A percentile compares a stretch with the other conserved stretches of the same genome.
Evolutionary conservation across 2,113 vertebrate genomes (phyloP).

Genomic region (Salvelinus fontinalis): DNA sequence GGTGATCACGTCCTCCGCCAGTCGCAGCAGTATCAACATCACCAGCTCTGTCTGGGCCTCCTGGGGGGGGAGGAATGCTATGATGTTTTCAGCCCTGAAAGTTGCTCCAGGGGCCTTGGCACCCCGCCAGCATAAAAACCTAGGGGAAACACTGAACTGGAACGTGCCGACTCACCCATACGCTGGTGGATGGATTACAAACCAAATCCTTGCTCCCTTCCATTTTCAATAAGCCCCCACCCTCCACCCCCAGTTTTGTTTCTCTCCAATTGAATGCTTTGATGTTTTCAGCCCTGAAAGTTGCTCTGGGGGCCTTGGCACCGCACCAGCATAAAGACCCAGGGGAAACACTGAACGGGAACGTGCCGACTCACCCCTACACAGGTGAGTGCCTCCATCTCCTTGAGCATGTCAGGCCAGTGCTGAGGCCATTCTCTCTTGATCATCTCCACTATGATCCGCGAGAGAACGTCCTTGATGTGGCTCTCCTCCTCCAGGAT

Average conservation of each 20-base stretch:
- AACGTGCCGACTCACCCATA: slow-evolving; percentile 79
- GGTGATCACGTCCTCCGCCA: slow-evolving; percentile 96
- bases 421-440: slow-evolving; percentile 98
- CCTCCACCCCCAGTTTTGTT: no score
- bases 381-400: slow-evolving; percentile 88
- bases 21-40: slow-evolving; percentile 92
- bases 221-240: no score
- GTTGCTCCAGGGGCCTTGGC: no score
- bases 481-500: slow-evolving; percentile 95
- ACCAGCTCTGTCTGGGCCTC: slow-evolving; percentile 96
- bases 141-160: not conserved
- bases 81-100: no score
- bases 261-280: no score
- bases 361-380: slow-evolving; percentile 80
- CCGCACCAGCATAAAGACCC: not conserved
- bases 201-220: no score
- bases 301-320: no score
- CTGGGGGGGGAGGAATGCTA: slow-evolving; percentile 55
- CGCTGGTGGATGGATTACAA: slow-evolving; percentile 74
- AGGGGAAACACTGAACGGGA: not conserved
- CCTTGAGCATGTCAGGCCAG: slow-evolving; percentile 96
- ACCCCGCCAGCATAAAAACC: not conserved
- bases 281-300: no score
- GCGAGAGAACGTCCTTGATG: slow-evolving; percentile 92
- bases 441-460: slow-evolving; percentile 96